Evolutionary conservation across 2,888 invertebrate species (phyloP).

Genomic region (Spisula subtruncata): DNA sequence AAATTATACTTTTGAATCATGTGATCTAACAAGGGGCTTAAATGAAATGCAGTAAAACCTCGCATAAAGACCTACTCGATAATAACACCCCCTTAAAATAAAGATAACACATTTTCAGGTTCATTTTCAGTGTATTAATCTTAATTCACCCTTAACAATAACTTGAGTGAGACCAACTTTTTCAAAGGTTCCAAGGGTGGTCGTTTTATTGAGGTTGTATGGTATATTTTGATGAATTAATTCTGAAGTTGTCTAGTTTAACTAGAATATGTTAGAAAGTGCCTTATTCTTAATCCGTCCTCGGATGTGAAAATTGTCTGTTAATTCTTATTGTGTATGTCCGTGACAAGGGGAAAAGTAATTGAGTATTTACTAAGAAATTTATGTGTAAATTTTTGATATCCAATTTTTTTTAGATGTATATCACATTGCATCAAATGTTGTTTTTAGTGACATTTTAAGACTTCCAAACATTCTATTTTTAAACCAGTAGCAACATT

Average conservation of each 20-base stretch:
- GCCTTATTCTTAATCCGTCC: slow-evolving; percentile 30
- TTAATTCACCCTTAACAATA: too few species aligned
- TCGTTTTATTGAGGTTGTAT: too few species aligned
- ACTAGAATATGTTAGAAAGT: not conserved
- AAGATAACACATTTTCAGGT: too few species aligned
- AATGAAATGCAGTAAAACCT: too few species aligned
- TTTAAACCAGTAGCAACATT: slow-evolving; percentile 17
- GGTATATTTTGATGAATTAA: not conserved
- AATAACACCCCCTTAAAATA: too few species aligned
- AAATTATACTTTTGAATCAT: not conserved
- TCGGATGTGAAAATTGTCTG: not conserved
- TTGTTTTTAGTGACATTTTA: not conserved
- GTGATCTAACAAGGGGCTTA: not conserved
- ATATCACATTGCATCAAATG: not conserved
- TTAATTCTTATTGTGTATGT: not conserved
- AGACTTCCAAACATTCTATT: slow-evolving; percentile 39
- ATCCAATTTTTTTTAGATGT: not conserved
- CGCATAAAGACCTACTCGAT: too few species aligned
- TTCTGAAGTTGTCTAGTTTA: not conserved
- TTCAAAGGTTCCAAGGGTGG: too few species aligned
- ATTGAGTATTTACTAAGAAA: not conserved
- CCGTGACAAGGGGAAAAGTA: not conserved
- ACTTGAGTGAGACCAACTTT: too few species aligned
- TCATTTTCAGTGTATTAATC: too few species aligned
- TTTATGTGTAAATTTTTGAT: slow-evolving; percentile 40